Evolutionary conservation across 2,888 invertebrate genomes (phyloP), one percentile per base, ranked within the genome.

Genomic region (Zele albiditarsus): DNA sequence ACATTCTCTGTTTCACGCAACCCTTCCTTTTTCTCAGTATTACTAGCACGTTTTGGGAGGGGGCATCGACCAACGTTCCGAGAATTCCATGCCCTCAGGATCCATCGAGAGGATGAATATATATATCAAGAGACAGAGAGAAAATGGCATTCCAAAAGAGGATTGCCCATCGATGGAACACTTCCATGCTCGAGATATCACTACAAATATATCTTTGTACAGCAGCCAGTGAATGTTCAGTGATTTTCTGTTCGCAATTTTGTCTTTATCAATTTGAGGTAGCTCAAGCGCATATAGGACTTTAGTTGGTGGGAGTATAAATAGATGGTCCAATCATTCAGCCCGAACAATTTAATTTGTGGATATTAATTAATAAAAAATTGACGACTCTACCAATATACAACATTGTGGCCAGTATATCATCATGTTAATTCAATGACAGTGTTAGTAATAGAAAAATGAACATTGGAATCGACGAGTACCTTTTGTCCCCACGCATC

Each of bases 111-210:
- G 8, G 2, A 62, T 27, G 23, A 28, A 60, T 23, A 60, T 23
- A 6, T 62, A 31, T 31, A 33, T 33, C 8, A 1, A n/a, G n/a
- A 23, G 20, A 12, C 5, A 12, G 38, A 27, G 16, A 60, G 16
- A 12, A 60, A 23, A 63, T 33, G 20, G n/a, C 63, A 33, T 63
- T 63, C 23, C 62, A 62, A 28, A 12, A n/a, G 31, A n/a, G 31
- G 31, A 12, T 31, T 31, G 62, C 16, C n/a, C 28, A 31, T 31
- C 31, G 16, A 3, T 25, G 31, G n/a, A 28, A 31, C 27, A 62
- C 57, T 58, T 16, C 46, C 46, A 46, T n/a, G 57, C 25, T n/a
- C 12, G 31, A n/a, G 31, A 62, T 27, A 62, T 46, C 46, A 46
- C 16, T 46, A 62, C 2, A 27, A 62, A 62, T 62, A 28, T 31